phyloP scores from a whole-genome alignment of 1,140 invertebrate species.

The Lamellibrachia luymesi region DNA sequence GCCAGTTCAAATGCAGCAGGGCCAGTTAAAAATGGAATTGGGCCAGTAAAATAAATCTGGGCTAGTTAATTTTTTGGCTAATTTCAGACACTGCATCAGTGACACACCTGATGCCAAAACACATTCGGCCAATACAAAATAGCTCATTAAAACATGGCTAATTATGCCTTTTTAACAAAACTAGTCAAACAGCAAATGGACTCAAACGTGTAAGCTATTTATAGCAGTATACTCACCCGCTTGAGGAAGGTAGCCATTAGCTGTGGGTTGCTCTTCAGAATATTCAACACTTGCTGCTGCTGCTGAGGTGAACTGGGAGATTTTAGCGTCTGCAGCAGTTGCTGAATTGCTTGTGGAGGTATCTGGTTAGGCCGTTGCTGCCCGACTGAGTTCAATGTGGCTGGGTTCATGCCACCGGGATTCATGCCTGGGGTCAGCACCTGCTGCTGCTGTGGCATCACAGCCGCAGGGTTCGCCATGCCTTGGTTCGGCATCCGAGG shows the following conservation, averaged over 20 bases:
- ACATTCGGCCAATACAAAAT: too few species aligned
- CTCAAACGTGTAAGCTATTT: too few species aligned
- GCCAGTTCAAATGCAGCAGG: too few species aligned
- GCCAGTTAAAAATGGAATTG: too few species aligned
- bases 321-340: conserved; percentile 84
- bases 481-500: conserved; percentile 25
- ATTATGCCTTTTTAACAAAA: too few species aligned
- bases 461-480: conserved; percentile 26
- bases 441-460: conserved; percentile 31
- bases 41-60: too few species aligned
- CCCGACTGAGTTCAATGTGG: neutral
- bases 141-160: too few species aligned
- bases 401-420: conserved; percentile 17
- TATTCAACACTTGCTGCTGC: conserved; percentile 87
- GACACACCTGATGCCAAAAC: too few species aligned
- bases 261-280: conserved; percentile 91
- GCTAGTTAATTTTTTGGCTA: too few species aligned
- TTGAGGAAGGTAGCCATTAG: conserved; percentile 96
- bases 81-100: too few species aligned
- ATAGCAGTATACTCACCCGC: conserved; percentile 68
- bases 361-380: conserved; percentile 20
- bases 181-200: too few species aligned
- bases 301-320: conserved; percentile 87
- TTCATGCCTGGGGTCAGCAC: conserved; percentile 31
- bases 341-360: conserved; percentile 73